Conservation (phyloP, 2,888 invertebrate genomes). For the Limenitis camilla region DNA sequence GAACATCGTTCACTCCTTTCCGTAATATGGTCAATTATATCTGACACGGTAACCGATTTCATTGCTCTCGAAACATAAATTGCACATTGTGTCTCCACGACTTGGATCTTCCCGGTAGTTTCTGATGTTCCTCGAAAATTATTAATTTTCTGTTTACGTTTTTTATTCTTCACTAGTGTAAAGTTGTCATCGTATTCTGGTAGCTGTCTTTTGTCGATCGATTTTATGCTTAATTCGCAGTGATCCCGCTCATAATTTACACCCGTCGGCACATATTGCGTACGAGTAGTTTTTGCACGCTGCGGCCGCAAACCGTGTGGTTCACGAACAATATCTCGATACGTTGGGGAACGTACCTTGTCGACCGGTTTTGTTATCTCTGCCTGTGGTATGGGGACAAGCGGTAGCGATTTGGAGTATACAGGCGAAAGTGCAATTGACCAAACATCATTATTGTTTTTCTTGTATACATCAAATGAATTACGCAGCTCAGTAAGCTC, state of each 20-base stretch:
- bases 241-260: neutral
- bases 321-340: neutral
- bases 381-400: neutral
- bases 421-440: neutral
- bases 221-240: neutral
- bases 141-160: constrained; percentile 3
- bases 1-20: neutral
- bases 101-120: neutral
- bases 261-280: neutral
- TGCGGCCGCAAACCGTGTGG: neutral
- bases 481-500: constrained; percentile 1
- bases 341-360: too few relatives aligned
- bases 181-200: neutral
- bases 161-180: neutral
- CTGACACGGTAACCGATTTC: neutral
- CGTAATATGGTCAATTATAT: constrained; percentile 5
- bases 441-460: neutral
- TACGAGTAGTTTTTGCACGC: neutral
- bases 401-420: constrained; percentile 3
- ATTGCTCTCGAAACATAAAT: constrained; percentile 6
- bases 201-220: neutral
- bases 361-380: neutral
- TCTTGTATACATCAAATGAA: neutral
- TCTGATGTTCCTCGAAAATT: neutral
- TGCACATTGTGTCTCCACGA: constrained; percentile 1